These are phyloP conservation scores for Ataeniobius toweri DNA, from an alignment of 2,797 vertebrate species.

Conservation along the genomic window DNA sequence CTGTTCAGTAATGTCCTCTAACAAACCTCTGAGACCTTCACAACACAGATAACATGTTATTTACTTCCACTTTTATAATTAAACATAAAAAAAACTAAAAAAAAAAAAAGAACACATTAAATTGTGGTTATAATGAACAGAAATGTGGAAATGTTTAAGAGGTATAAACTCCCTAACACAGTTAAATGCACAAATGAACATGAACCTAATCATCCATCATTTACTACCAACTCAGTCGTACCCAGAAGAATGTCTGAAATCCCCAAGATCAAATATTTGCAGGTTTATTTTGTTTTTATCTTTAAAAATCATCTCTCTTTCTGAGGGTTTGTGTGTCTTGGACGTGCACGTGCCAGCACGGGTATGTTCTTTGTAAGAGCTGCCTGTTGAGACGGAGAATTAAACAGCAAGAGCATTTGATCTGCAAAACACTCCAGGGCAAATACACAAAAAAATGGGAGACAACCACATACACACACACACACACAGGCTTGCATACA, in stretches of 20 bases:
- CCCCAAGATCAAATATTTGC: slow-evolving; percentile 62
- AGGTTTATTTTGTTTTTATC: slow-evolving; percentile 61
- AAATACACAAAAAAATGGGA: slow-evolving; percentile 57
- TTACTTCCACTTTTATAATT: background rate
- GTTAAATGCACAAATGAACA: slow-evolving; percentile 56
- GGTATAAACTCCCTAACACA: slow-evolving; percentile 5
- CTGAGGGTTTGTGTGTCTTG: slow-evolving; percentile 56
- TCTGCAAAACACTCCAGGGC: slow-evolving; percentile 74
- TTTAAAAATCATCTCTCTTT: slow-evolving; percentile 55
- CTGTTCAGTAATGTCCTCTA: background rate
- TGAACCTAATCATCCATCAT: slow-evolving; percentile 45
- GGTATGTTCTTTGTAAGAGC: slow-evolving; percentile 65
- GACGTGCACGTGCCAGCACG: slow-evolving; percentile 53
- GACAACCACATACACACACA: slow-evolving; percentile 27
- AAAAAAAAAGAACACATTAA: background rate
- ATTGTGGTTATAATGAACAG: background rate
- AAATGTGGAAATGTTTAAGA: background rate
- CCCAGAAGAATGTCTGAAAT: slow-evolving; percentile 44
- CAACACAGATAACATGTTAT: background rate
- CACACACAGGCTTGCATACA: slow-evolving; percentile 48
- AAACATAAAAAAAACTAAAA: background rate
- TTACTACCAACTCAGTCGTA: slow-evolving; percentile 40
- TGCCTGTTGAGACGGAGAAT: slow-evolving; percentile 79
- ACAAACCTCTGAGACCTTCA: background rate
- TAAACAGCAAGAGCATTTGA: slow-evolving; percentile 80